Evolutionary conservation across 2,888 invertebrate genomes (phyloP), one percentile per base, ranked within the genome.

Genomic region (Sicus ferrugineus): DNA sequence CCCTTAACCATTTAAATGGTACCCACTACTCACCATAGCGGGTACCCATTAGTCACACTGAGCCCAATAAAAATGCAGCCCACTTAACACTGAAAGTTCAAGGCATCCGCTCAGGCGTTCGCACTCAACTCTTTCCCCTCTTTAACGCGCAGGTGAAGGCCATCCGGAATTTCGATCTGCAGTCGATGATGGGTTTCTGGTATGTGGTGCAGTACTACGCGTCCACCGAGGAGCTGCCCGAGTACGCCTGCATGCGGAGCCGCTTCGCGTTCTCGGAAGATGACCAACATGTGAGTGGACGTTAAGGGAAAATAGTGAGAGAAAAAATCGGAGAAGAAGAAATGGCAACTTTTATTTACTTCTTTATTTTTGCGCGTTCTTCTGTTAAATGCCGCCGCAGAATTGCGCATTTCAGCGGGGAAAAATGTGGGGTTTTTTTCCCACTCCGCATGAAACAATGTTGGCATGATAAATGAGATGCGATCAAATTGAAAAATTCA

Each of bases 171-270:
- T 94, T 94, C 80, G 91, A 94, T 86, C 86, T 94, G 76, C 87
- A 91, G 74, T 88, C 90, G 86, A 94, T 95, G 87, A 87, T 94
- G 77, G 94, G 95, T 11, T 88, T 89, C 73, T 95, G 95, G 95
- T 93, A 89, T 85, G 92, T 95, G 54, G 92, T 94, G 21, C 93
- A 95, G 80, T 95, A 95, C 85, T 95, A 94, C 80, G 94, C 95
- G 2, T 94, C 94, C 81, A 93, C 93, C 0, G 95, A 95, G 84
- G 95, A 95, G 86, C 91, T 93, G 3, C 87, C 94, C 9, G 91
- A 92, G 5, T 95, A 95, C 83, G 90, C 93, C 78, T 95, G 95
- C 79, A 95, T 95, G 95, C 87, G 90, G 74, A 91, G 94, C 64
- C 78, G 81, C 72, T 85, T 85, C 69, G 78, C 80, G 70, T 83